A percentile compares a stretch with the other conserved stretches of the same genome.
Conservation (phyloP, 2,888 invertebrate genomes). For the Agrochola lychnidis region DNA sequence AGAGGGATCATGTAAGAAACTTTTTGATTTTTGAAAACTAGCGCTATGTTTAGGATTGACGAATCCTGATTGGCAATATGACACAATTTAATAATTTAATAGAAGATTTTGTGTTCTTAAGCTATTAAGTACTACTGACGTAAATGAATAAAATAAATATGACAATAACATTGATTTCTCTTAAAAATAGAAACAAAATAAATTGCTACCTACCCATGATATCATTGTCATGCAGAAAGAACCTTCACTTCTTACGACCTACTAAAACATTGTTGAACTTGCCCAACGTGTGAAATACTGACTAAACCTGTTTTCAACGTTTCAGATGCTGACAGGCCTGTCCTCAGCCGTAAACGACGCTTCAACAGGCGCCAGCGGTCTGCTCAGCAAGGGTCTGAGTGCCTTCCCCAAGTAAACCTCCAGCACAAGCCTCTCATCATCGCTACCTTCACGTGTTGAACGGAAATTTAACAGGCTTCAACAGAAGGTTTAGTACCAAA, state of each 20-base stretch:
- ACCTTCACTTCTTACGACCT: background rate
- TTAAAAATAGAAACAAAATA: background rate
- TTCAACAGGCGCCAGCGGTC: constrained; percentile 84
- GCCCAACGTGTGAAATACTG: background rate
- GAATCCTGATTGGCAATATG: background rate
- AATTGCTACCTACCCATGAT: background rate
- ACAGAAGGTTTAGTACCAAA: background rate
- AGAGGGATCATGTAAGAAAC: constrained; percentile 86
- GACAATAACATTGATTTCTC: background rate
- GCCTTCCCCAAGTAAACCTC: constrained; percentile 83
- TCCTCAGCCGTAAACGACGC: constrained; percentile 85
- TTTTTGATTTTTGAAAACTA: background rate
- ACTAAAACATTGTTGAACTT: background rate
- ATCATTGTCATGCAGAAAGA: background rate
- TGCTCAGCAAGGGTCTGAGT: constrained; percentile 89
- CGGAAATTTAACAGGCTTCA: constrained; percentile 70
- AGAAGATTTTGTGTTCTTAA: background rate
- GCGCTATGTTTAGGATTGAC: background rate
- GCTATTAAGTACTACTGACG: background rate
- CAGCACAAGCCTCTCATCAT: constrained; percentile 41
- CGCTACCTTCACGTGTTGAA: constrained; percentile 56
- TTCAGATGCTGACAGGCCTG: constrained; percentile 83
- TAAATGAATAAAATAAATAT: constrained; percentile 4
- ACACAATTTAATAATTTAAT: background rate
- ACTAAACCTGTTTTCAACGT: constrained; percentile 23